A percentile compares a stretch with the other conserved stretches of the same genome.
Evolutionary conservation across 2,888 invertebrate species (phyloP).

Genomic region (Zootermopsis nevadensis): DNA sequence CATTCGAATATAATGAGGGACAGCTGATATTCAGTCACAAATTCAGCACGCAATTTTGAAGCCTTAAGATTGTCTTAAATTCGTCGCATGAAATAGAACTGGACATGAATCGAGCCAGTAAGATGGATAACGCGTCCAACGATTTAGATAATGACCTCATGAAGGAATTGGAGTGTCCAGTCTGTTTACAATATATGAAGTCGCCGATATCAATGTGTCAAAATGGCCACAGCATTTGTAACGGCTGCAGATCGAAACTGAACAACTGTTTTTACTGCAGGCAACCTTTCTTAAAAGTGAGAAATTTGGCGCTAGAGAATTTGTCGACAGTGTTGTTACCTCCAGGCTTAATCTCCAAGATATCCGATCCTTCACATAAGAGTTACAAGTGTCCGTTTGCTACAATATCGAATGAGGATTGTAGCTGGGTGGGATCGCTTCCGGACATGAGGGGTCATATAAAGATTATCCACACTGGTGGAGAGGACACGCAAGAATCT

Average conservation of each 20-base stretch:
- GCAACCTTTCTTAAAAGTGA: not conserved
- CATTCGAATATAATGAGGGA: too few relatives aligned
- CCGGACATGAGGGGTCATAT: not conserved
- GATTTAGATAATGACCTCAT: not conserved
- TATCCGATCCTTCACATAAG: not conserved
- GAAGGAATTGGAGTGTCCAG: not conserved
- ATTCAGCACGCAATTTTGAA: too few relatives aligned
- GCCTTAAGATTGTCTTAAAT: too few relatives aligned
- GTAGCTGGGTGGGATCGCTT: not conserved
- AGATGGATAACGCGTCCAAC: not conserved
- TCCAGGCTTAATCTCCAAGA: not conserved
- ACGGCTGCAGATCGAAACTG: not conserved
- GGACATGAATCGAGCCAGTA: not conserved
- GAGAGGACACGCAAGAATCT: not conserved
- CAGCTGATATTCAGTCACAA: too few relatives aligned
- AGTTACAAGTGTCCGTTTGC: not conserved
- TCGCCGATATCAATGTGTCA: not conserved
- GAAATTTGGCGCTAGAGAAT: not conserved
- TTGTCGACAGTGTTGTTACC: not conserved
- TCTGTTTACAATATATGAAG: not conserved
- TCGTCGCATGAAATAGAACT: not conserved
- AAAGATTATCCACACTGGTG: not conserved
- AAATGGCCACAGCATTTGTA: not conserved
- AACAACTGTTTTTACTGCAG: not conserved
- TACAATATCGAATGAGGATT: not conserved